A percentile compares a stretch with the other conserved stretches of the same genome.
These are phyloP conservation scores for Cetoscarus ocellatus DNA, from an alignment of 2,797 vertebrate species.

Conservation along the genomic window DNA sequence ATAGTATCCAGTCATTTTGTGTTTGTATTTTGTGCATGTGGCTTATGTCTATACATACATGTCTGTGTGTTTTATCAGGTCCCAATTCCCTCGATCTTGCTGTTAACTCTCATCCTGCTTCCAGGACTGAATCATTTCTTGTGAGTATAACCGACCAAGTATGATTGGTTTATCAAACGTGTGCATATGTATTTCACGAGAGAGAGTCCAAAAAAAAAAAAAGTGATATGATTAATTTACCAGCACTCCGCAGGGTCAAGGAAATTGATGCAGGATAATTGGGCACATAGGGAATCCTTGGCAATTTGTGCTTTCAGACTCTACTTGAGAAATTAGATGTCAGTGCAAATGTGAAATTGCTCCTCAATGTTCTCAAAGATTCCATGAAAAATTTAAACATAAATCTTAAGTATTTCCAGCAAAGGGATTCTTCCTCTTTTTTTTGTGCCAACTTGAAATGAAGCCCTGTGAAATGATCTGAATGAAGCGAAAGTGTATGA, in stretches of 20 bases:
- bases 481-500: constrained; percentile 76
- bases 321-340: constrained; percentile 90
- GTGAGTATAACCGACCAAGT: constrained; percentile 84
- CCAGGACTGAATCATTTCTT: constrained; percentile 83
- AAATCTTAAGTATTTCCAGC: constrained; percentile 87
- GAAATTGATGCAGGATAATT: constrained; percentile 90
- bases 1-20: constrained; percentile 13
- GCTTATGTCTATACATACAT: constrained; percentile 5
- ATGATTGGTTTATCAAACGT: constrained; percentile 88
- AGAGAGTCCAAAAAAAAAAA: constrained; percentile 71
- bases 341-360: constrained; percentile 90
- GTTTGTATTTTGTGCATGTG: not conserved
- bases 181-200: constrained; percentile 84
- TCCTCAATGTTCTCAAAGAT: constrained; percentile 90
- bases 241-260: constrained; percentile 87
- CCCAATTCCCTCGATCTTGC: constrained; percentile 76
- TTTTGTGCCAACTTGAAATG: constrained; percentile 82
- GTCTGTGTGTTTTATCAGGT: constrained; percentile 50
- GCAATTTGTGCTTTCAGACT: constrained; percentile 90
- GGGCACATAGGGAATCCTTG: constrained; percentile 87
- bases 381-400: constrained; percentile 88
- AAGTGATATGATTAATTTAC: constrained; percentile 88
- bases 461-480: constrained; percentile 83
- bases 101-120: constrained; percentile 84
- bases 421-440: constrained; percentile 77